Evolutionary conservation across 2,797 vertebrate genomes (phyloP).

Genomic region (Hirundo rustica): DNA sequence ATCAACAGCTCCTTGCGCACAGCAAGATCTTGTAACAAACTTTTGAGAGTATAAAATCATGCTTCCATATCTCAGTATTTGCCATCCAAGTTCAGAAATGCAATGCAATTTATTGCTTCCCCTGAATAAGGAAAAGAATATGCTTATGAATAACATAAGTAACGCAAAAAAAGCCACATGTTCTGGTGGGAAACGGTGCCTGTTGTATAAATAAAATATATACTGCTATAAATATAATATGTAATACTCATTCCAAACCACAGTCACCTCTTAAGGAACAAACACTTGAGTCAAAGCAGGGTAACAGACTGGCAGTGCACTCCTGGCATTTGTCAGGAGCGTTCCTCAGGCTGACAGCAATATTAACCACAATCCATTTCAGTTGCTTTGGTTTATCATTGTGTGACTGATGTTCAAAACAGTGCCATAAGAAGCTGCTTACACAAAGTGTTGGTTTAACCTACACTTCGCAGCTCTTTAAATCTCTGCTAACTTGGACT

Average conservation of each 20-base stretch:
- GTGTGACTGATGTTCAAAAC: constrained; percentile 74
- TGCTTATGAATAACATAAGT: not conserved
- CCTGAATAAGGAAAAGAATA: not conserved
- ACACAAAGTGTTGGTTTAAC: constrained; percentile 71
- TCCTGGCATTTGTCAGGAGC: constrained; percentile 69
- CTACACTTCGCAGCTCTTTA: constrained; percentile 36
- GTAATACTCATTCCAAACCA: constrained; percentile 37
- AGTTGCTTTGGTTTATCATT: constrained; percentile 74
- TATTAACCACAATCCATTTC: constrained; percentile 77
- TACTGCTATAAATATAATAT: constrained; percentile 61
- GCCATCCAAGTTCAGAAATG: not conserved
- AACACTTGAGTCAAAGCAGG: constrained; percentile 60
- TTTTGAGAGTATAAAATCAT: not conserved
- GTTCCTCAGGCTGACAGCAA: constrained; percentile 72
- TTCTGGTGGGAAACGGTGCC: constrained; percentile 47
- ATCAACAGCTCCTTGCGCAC: not conserved
- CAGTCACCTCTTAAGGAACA: constrained; percentile 59
- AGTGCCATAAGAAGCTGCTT: constrained; percentile 62
- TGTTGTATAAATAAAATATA: constrained; percentile 63
- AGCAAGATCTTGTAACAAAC: not conserved
- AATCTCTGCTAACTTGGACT: constrained; percentile 1
- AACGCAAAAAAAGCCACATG: constrained; percentile 24
- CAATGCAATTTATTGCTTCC: not conserved
- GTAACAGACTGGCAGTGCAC: constrained; percentile 57
- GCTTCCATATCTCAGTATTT: not conserved